Evolutionary conservation across 2,888 invertebrate genomes (phyloP).

Genomic region (Selenia dentaria): DNA sequence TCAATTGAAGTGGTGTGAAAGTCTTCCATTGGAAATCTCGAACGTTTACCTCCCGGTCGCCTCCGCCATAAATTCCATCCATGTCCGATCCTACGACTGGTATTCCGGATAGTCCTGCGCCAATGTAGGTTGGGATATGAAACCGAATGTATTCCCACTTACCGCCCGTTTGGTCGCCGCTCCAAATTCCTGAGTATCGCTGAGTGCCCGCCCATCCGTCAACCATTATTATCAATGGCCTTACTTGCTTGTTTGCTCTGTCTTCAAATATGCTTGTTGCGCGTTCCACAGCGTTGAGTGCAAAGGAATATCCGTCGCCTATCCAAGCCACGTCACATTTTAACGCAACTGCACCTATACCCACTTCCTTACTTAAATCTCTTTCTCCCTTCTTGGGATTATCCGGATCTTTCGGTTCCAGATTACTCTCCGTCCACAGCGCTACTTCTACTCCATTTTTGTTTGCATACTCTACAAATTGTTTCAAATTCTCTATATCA

Average conservation of each 20-base stretch:
- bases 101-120: slow-evolving; percentile 70
- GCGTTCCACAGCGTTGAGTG: slow-evolving; percentile 64
- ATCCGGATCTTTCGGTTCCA: slow-evolving; percentile 63
- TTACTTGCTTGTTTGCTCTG: slow-evolving; percentile 43
- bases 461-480: slow-evolving; percentile 63
- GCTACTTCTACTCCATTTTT: slow-evolving; percentile 67
- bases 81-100: slow-evolving; percentile 74
- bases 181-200: slow-evolving; percentile 72
- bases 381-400: slow-evolving; percentile 75
- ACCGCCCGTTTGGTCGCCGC: slow-evolving; percentile 74
- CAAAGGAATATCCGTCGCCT: slow-evolving; percentile 72
- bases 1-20: slow-evolving; percentile 74
- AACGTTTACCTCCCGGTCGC: slow-evolving; percentile 59
- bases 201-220: slow-evolving; percentile 80
- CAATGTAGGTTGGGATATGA: slow-evolving; percentile 76
- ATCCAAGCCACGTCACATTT: slow-evolving; percentile 80
- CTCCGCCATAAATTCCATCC: slow-evolving; percentile 74
- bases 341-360: slow-evolving; percentile 64
- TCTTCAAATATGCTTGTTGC: slow-evolving; percentile 60
- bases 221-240: slow-evolving; percentile 72
- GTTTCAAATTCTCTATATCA: slow-evolving; percentile 67
- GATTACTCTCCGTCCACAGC: slow-evolving; percentile 73
- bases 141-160: slow-evolving; percentile 78
- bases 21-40: slow-evolving; percentile 78
- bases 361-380: slow-evolving; percentile 67